Evolutionary conservation across 1,140 invertebrate species (phyloP).

Genomic region (Alviniconcha marisindica): DNA sequence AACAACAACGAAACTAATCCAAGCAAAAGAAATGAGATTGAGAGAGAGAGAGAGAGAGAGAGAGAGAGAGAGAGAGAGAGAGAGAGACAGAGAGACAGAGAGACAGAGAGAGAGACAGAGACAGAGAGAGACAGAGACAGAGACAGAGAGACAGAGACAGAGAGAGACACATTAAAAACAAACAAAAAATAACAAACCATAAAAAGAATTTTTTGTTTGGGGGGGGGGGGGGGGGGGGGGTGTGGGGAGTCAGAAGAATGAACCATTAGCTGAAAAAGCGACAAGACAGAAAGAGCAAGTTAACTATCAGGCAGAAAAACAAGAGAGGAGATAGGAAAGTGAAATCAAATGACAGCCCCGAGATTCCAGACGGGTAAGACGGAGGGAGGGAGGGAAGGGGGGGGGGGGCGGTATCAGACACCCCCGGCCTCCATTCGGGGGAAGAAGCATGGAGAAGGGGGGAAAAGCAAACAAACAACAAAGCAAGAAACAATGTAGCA

Average conservation of each 20-base stretch:
- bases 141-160: not conserved
- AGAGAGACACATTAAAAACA: not conserved
- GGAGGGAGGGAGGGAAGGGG: not conserved
- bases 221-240: not conserved
- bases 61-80: not conserved
- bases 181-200: not conserved
- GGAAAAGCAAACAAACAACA: too few relatives aligned
- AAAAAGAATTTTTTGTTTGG: too few relatives aligned
- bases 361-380: not conserved
- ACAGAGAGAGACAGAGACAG: not conserved
- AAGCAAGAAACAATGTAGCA: too few relatives aligned
- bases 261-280: not conserved
- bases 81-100: constrained; percentile 3
- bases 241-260: not conserved
- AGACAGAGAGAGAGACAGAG: not conserved
- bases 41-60: not conserved
- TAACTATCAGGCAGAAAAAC: too few relatives aligned
- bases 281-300: not conserved
- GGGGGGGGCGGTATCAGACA: too few relatives aligned
- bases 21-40: not conserved
- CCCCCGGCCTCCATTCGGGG: too few relatives aligned
- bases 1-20: not conserved
- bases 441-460: too few relatives aligned
- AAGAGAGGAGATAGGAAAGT: not conserved
- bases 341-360: not conserved